Conservation (phyloP, 53 echinoderm and acorn worm species). For the Mesocentrotus franciscanus region DNA sequence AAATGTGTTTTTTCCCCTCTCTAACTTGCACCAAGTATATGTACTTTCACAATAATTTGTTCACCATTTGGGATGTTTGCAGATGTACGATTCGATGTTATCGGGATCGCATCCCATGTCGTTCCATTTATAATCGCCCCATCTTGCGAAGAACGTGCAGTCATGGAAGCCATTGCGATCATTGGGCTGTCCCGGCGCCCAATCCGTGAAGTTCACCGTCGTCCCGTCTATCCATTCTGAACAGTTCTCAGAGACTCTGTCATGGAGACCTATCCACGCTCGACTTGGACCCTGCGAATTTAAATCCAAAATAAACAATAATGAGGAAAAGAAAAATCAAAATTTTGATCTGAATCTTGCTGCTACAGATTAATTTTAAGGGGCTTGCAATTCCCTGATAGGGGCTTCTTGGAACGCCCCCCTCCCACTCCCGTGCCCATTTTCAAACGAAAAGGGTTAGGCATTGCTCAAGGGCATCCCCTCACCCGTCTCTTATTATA, state of each 20-base stretch:
- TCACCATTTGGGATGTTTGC: slow-evolving; percentile 12
- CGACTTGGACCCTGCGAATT: slow-evolving; percentile 13
- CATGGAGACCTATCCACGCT: slow-evolving; percentile 35
- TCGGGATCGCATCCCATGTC: slow-evolving; percentile 1
- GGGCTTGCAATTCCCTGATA: no score
- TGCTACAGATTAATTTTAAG: no score
- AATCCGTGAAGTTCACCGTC: neutral
- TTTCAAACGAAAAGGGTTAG: no score
- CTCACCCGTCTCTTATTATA: no score
- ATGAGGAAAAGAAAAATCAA: no score
- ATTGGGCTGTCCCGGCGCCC: slow-evolving; percentile 16
- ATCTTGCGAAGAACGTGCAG: slow-evolving; percentile 3
- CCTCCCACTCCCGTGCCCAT: no score
- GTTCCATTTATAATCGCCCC: slow-evolving; percentile 3
- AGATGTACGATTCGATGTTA: slow-evolving; percentile 26
- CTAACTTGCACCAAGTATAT: no score
- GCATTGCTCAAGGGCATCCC: no score
- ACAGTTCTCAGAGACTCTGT: neutral
- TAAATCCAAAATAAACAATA: neutral
- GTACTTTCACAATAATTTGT: neutral
- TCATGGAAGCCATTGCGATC: slow-evolving; percentile 9
- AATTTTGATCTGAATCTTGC: no score
- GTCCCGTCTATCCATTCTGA: slow-evolving; percentile 29
- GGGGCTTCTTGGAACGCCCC: no score
- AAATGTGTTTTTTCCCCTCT: no score